Evolutionary conservation across 1,140 invertebrate species (phyloP).

Genomic region (Chelonus insularis): DNA sequence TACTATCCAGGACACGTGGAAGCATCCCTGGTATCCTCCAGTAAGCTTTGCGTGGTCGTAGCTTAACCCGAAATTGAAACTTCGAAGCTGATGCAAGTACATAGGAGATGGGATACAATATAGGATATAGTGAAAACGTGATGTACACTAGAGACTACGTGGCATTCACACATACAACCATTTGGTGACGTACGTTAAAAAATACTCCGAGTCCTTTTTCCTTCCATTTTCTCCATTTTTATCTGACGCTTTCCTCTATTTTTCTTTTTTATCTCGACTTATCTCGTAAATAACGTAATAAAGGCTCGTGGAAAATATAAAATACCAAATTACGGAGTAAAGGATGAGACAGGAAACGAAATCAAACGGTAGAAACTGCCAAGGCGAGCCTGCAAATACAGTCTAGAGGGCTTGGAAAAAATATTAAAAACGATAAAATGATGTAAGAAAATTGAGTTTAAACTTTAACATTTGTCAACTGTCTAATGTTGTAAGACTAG

Average conservation of each 20-base stretch:
- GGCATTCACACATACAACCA: too few relatives aligned
- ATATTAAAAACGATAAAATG: slow-evolving; percentile 5
- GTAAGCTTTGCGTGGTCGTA: slow-evolving; percentile 20
- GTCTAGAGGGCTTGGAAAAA: neutral
- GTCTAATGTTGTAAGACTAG: too few relatives aligned
- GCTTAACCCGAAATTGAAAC: slow-evolving; percentile 28
- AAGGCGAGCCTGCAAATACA: neutral
- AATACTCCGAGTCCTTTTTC: neutral
- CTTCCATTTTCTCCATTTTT: neutral
- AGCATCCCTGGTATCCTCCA: neutral
- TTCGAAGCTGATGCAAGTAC: slow-evolving; percentile 10
- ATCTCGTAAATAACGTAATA: slow-evolving; percentile 1
- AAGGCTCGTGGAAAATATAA: neutral
- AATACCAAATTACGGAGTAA: neutral
- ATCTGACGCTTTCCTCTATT: neutral
- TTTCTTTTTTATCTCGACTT: too few relatives aligned
- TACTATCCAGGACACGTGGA: slow-evolving; percentile 1
- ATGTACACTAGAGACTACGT: too few relatives aligned
- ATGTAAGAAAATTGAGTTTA: neutral
- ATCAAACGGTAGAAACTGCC: neutral
- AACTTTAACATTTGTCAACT: neutral
- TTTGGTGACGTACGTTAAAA: too few relatives aligned
- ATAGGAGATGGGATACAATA: neutral
- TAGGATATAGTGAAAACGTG: too few relatives aligned
- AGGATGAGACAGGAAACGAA: neutral